Evolutionary conservation across 1,140 invertebrate species (phyloP).

Genomic region (Cryptotermes secundus): DNA sequence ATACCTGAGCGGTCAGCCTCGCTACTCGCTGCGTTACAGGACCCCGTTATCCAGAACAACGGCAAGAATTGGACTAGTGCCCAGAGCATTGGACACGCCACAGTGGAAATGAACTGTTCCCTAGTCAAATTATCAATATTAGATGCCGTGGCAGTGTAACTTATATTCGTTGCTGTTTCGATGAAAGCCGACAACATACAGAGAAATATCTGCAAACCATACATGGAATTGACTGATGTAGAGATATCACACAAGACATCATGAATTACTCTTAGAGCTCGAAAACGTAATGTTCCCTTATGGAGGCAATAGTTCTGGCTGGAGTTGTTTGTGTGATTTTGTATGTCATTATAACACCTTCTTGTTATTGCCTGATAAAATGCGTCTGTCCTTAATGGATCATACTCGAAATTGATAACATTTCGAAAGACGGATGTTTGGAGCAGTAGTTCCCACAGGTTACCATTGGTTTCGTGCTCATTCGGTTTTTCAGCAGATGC

Average conservation of each 20-base stretch:
- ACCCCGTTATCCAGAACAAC: background rate
- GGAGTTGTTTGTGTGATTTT: background rate
- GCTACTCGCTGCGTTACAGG: background rate
- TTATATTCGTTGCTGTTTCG: background rate
- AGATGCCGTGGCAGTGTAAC: background rate
- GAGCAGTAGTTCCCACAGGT: background rate
- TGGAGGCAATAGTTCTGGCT: background rate
- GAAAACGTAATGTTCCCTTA: background rate
- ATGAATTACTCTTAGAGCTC: background rate
- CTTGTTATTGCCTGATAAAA: too few species aligned
- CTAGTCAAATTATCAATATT: background rate
- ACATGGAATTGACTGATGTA: background rate
- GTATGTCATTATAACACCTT: too few species aligned
- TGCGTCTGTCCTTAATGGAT: background rate
- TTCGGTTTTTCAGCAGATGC: background rate
- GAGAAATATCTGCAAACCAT: background rate
- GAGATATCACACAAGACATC: background rate
- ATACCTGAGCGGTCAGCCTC: background rate
- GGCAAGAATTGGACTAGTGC: background rate
- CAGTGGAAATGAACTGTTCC: rapidly evolving
- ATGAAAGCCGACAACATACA: background rate
- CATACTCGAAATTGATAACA: background rate
- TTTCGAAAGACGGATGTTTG: background rate
- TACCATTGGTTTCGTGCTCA: background rate
- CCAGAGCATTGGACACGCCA: background rate